Percentiles rank a stretch among this genome's conserved stretches.
phyloP scores from a whole-genome alignment of 2,797 vertebrate genomes.

The Etheostoma perlongum region DNA sequence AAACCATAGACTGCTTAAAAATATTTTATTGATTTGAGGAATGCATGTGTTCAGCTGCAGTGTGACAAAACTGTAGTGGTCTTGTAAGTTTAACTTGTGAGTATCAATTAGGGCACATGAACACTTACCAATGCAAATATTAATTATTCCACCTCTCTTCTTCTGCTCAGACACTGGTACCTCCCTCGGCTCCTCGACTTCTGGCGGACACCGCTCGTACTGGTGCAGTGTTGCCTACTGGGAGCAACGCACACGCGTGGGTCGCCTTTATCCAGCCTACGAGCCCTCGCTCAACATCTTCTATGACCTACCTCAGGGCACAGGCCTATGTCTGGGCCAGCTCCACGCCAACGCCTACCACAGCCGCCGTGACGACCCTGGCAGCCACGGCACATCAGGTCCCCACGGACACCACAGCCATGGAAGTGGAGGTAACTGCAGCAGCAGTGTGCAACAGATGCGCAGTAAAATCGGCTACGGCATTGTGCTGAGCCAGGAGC shows the following conservation, averaged over 20 bases:
- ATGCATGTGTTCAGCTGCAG: background rate
- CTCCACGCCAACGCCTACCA: constrained; percentile 85
- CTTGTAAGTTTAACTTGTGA: background rate
- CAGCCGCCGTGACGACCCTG: constrained; percentile 64
- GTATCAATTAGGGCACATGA: background rate
- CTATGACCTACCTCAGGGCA: constrained; percentile 99
- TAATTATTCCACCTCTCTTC: constrained; percentile 30
- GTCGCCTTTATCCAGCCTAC: constrained; percentile 95
- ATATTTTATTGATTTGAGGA: background rate
- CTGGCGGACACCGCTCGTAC: constrained; percentile 86
- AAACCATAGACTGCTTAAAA: background rate
- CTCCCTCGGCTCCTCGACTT: constrained; percentile 89
- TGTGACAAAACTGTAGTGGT: background rate
- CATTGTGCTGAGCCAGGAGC: constrained; percentile 95
- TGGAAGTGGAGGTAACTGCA: constrained; percentile 41
- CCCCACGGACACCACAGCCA: constrained; percentile 38
- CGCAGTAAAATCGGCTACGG: constrained; percentile 96
- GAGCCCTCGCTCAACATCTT: constrained; percentile 98
- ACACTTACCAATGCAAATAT: constrained; percentile 14
- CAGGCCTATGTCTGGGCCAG: constrained; percentile 97
- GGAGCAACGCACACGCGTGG: constrained; percentile 97
- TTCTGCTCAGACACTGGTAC: constrained; percentile 90
- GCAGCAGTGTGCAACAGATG: constrained; percentile 89
- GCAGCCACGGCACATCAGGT: constrained; percentile 53
- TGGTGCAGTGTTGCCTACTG: constrained; percentile 99